Conservation (phyloP, 2,888 invertebrate genomes). For the Diplazon laetatorius region DNA sequence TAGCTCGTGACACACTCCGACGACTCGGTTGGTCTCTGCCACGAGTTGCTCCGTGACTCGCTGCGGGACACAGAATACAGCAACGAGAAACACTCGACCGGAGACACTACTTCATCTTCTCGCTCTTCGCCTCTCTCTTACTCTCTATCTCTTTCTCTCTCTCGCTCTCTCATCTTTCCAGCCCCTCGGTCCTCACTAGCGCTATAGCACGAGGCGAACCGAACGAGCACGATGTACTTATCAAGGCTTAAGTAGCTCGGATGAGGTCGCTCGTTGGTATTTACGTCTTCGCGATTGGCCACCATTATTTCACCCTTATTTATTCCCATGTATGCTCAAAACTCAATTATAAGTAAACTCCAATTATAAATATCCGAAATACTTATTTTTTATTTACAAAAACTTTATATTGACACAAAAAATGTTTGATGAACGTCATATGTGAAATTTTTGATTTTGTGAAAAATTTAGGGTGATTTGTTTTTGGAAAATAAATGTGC, state of each 20-base stretch:
- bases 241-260: conserved; percentile 35
- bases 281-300: conserved; percentile 13
- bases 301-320: neutral
- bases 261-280: conserved; percentile 16
- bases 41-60: conserved; percentile 1
- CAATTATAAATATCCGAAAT: neutral
- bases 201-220: neutral
- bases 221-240: conserved; percentile 31
- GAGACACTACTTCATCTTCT: neutral
- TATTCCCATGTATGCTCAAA: neutral
- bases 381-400: neutral
- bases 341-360: conserved; percentile 4
- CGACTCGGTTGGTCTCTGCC: neutral
- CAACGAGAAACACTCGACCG: conserved; percentile 3
- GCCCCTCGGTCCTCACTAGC: neutral
- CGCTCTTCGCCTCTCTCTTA: neutral
- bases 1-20: neutral
- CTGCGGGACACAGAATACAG: too few relatives aligned
- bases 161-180: too few relatives aligned
- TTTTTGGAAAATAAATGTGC: too few relatives aligned
- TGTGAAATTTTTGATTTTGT: neutral
- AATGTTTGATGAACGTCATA: neutral
- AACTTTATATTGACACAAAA: neutral
- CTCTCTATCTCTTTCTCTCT: neutral
- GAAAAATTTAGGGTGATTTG: neutral